Base-by-base conservation (phyloP, 2,888 invertebrate species). In the Brachynemurus nebulosus region DNA sequence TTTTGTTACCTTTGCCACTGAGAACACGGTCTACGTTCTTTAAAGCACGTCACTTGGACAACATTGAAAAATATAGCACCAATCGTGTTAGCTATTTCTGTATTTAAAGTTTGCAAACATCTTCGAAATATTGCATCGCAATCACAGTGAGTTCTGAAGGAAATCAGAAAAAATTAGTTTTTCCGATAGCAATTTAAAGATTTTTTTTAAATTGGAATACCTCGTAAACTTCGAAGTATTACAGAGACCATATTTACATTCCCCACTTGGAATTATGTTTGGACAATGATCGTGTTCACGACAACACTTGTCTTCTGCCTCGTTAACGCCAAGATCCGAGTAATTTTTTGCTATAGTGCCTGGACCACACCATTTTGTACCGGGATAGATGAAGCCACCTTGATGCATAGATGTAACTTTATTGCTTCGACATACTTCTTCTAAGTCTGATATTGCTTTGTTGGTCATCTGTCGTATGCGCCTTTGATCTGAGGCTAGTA, bases 281-380 rank as follows among this genome's bases (percentile, higher is more conserved):
- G 78, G 75, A 51, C 84, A 84, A 52, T 75, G 70, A 57, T 84
- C 83, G 59, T 84, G 83, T 47, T 78, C 79, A 17, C 82, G 67
- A 54, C 84, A 85, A 54, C 84, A 85, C 18, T 67, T 66, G 58
- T 85, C 85, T 54, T 82, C 79, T 41, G 72, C 71, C 0, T 59
- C 53, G 53, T 79, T 74, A 1, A 63, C 58, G 1, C 84, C 84
- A 47, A 83, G 60, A 48, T 83, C 82, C 21, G 74, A 67, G 55
- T 72, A 76, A 51, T 73, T 70, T 2, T 56, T 55, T 1, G 84
- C 81, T 11, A 19, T 47, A 45, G 55, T 54, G 67, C 71, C 84
- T 40, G 78, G 76, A 1, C 84, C 84, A 58, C 84, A 85, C 82
- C 84, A 85, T 57, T 82, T 81, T 0, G 85, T 85, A 2, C 83